phyloP scores from a whole-genome alignment of 1,140 invertebrate species.

The Drosophila micromelanica region DNA sequence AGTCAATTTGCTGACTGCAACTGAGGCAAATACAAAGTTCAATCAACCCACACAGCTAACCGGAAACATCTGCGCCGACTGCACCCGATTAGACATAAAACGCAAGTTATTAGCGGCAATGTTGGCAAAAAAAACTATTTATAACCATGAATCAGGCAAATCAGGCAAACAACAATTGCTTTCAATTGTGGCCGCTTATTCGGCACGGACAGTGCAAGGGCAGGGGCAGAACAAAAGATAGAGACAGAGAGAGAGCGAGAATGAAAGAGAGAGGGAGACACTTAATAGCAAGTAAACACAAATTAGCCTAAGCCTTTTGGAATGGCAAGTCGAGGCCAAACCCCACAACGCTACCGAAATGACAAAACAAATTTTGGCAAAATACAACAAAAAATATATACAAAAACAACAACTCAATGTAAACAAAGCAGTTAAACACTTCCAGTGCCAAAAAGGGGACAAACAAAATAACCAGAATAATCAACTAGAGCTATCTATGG shows the following conservation, averaged over 20 bases:
- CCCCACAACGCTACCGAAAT: slow-evolving; percentile 58
- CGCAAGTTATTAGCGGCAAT: slow-evolving; percentile 69
- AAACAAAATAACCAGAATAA: slow-evolving; percentile 60
- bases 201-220: slow-evolving; percentile 57
- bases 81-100: slow-evolving; percentile 62
- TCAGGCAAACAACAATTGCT: slow-evolving; percentile 54
- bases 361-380: slow-evolving; percentile 46
- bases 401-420: slow-evolving; percentile 33
- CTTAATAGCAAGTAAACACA: slow-evolving; percentile 53
- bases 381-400: slow-evolving; percentile 24
- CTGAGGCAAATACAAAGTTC: slow-evolving; percentile 54
- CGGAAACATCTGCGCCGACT: slow-evolving; percentile 68
- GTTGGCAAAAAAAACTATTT: slow-evolving; percentile 43
- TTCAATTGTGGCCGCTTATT: slow-evolving; percentile 46
- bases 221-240: slow-evolving; percentile 17
- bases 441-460: slow-evolving; percentile 58
- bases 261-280: slow-evolving; percentile 11
- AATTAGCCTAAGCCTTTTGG: slow-evolving; percentile 64
- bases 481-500: slow-evolving; percentile 62
- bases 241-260: slow-evolving; percentile 3
- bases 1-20: slow-evolving; percentile 30
- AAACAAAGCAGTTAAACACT: slow-evolving; percentile 47
- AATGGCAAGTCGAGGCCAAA: slow-evolving; percentile 37
- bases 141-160: slow-evolving; percentile 60
- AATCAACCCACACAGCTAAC: slow-evolving; percentile 61